Base-by-base conservation (phyloP, 2,113 vertebrate genomes). In the Parus major region DNA sequence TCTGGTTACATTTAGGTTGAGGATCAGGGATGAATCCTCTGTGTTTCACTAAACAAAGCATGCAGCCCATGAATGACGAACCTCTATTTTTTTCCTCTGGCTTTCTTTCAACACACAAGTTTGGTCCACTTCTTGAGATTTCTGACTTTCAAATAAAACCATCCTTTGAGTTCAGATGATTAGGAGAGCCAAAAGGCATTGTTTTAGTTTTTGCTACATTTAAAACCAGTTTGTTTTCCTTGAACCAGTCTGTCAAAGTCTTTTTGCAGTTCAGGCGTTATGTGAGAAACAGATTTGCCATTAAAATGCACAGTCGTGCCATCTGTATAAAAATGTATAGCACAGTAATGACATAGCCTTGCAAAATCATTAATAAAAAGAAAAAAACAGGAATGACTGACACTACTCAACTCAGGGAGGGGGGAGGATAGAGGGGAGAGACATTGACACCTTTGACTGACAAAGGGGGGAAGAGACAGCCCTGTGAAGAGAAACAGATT, bases 201-300 rank as follows among this genome's bases (percentile, higher is more conserved):
- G 98, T 98, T 98, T 98, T 98, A 98, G 98, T 98, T 98, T 98
- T 98, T 98, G 97, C 98, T 98, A 97, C 98, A 97, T 98, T 98
- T 97, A 98, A 98, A 98, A 98, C 98, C 98, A 98, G 98, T 98
- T 98, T 98, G 98, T 98, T 98, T 98, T 98, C 98, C 98, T 98
- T 98, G 98, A 98, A 98, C 98, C 98, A 98, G 98, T 98, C 98
- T 98, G 98, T 98, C 98, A 98, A 98, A 98, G 98, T 98, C 98
- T 98, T 98, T 98, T 98, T 98, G 98, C 98, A 98, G 98, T 98
- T 98, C 98, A 98, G 98, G 98, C 98, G 98, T 98, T 98, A 98
- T 98, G 98, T 98, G 98, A 98, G 98, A 98, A 98, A 98, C 98
- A 98, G 98, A 98, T 98, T 98, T 98, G 98, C 98, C 98, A 98